These are phyloP conservation scores for Desmodus rotundus DNA, from an alignment of 2,113 vertebrate species.

Conservation along the genomic window DNA sequence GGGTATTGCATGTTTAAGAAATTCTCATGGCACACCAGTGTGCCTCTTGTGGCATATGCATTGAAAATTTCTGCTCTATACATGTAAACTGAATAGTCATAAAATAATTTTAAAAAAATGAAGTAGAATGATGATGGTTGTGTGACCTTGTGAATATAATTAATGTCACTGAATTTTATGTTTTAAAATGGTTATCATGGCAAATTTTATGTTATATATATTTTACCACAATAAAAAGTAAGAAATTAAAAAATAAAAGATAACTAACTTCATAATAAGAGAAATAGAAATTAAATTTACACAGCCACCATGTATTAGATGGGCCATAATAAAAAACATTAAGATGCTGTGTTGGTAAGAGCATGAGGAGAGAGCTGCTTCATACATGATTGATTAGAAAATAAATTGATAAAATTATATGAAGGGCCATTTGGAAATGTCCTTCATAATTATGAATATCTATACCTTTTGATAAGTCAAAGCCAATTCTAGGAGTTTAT, in stretches of 20 bases:
- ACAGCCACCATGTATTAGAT: background rate
- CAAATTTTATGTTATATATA: too few relatives aligned
- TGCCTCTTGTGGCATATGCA: too few relatives aligned
- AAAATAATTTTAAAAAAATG: too few relatives aligned
- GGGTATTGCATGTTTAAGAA: too few relatives aligned
- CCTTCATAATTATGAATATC: background rate
- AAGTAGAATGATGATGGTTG: too few relatives aligned
- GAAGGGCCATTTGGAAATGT: background rate
- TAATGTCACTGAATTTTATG: too few relatives aligned
- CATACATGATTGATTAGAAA: background rate
- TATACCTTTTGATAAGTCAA: background rate
- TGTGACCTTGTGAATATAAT: too few relatives aligned
- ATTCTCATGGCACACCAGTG: too few relatives aligned
- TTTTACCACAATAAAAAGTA: too few relatives aligned
- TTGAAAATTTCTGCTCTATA: too few relatives aligned
- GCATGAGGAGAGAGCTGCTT: background rate
- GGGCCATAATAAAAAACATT: background rate
- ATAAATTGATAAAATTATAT: background rate
- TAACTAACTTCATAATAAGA: background rate
- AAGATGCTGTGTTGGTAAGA: background rate
- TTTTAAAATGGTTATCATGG: too few relatives aligned
- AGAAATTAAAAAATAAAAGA: background rate
- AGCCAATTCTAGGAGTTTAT: background rate
- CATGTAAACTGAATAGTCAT: too few relatives aligned
- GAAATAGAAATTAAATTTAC: background rate